Conservation (phyloP, 2,113 vertebrate species). For the Colaptes auratus region DNA sequence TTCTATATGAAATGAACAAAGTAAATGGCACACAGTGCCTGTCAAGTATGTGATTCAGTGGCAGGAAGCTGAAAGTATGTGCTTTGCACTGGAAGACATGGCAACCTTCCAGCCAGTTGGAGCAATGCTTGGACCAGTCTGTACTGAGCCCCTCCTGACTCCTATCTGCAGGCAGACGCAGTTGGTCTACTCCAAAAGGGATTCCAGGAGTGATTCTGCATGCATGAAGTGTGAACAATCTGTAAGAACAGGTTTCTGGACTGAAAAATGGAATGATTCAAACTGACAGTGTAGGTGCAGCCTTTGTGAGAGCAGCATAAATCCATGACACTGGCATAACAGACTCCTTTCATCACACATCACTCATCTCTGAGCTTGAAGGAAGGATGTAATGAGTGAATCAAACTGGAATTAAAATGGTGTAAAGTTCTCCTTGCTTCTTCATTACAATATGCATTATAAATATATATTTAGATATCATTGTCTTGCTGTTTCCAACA, state of each 20-base stretch:
- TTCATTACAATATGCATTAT: not conserved
- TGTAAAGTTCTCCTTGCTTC: not conserved
- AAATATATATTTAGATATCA: not conserved
- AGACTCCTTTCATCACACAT: not conserved
- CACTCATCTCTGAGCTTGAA: not conserved
- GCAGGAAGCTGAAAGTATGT: not conserved
- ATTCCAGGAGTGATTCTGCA: conserved; percentile 12
- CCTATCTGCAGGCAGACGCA: not conserved
- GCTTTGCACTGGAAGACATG: not conserved
- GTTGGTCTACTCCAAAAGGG: not conserved
- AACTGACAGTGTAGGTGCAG: not conserved
- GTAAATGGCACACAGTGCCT: not conserved
- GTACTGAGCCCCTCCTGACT: not conserved
- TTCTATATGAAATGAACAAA: not conserved
- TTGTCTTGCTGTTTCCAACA: not conserved
- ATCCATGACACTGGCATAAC: not conserved
- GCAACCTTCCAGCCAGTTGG: not conserved
- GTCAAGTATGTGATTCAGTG: not conserved
- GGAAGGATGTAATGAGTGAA: not conserved
- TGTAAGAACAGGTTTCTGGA: conserved; percentile 3
- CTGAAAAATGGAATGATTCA: conserved; percentile 13
- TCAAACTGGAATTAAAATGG: not conserved
- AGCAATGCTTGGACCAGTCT: not conserved
- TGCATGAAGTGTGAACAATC: not conserved
- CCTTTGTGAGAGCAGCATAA: not conserved